These are phyloP conservation scores for Lacerta agilis DNA, from an alignment of 2,797 vertebrate genomes.

Conservation along the genomic window DNA sequence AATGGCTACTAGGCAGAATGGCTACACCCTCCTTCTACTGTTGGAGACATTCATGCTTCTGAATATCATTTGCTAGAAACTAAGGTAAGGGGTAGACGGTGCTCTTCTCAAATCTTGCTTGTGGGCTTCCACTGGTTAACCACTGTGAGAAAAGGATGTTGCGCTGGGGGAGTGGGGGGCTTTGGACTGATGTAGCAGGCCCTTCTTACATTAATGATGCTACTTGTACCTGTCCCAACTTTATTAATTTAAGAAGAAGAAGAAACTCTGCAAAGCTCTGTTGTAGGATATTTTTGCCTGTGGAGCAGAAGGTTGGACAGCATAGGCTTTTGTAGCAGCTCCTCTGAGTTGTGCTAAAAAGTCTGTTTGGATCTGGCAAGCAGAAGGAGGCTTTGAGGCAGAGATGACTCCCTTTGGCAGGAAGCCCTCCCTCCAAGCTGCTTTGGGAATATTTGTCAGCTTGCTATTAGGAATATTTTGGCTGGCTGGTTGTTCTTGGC, in stretches of 20 bases:
- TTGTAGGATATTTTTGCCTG: neutral
- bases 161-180: neutral
- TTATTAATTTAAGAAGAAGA: neutral
- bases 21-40: too few relatives aligned
- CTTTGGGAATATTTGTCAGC: rapidly evolving
- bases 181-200: neutral
- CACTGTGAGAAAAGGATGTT: neutral
- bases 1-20: too few relatives aligned
- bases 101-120: too few relatives aligned
- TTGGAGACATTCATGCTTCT: too few relatives aligned
- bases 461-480: neutral
- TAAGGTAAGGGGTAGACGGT: too few relatives aligned
- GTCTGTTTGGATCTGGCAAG: neutral
- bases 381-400: neutral
- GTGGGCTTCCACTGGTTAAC: too few relatives aligned
- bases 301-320: neutral
- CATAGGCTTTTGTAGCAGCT: neutral
- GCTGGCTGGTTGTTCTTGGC: neutral
- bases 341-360: neutral
- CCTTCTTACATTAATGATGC: neutral
- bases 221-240: neutral
- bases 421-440: neutral
- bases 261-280: neutral
- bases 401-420: neutral
- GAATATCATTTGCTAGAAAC: too few relatives aligned